phyloP scores from a whole-genome alignment of 1,140 invertebrate species.

The Ooceraea biroi region DNA sequence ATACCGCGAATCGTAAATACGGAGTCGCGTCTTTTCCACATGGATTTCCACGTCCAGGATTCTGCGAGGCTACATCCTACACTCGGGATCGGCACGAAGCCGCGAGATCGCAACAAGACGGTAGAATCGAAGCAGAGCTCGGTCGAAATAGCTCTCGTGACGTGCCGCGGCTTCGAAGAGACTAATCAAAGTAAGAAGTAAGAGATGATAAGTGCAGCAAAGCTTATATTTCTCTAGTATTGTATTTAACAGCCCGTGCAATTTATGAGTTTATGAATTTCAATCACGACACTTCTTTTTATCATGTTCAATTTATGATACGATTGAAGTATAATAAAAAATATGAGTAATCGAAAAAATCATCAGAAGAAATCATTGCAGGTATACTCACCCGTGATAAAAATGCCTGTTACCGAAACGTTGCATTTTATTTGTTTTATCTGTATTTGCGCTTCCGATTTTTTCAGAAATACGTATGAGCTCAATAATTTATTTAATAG shows the following conservation, averaged over 20 bases:
- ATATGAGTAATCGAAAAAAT: not conserved
- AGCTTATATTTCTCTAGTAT: not conserved
- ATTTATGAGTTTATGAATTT: not conserved
- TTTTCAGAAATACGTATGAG: not conserved
- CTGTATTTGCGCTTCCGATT: not conserved
- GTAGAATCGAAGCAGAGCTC: constrained; percentile 67
- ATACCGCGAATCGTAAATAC: constrained; percentile 45
- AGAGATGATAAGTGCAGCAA: not conserved
- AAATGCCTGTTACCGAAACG: too few species aligned
- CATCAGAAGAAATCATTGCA: not conserved
- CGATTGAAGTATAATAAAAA: not conserved
- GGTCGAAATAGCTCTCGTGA: constrained; percentile 67
- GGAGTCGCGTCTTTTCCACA: not conserved
- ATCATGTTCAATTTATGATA: not conserved
- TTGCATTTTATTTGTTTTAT: not conserved
- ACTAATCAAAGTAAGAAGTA: constrained; percentile 33
- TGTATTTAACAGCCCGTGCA: not conserved
- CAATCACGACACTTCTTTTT: not conserved
- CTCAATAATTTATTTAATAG: not conserved
- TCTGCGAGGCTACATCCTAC: not conserved
- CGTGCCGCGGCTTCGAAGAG: not conserved
- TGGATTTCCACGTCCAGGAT: not conserved
- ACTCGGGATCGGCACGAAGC: not conserved
- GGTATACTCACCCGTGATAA: too few species aligned
- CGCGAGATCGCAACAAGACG: not conserved